Percentiles rank a stretch among this genome's conserved stretches.
phyloP scores from a whole-genome alignment of 2,797 vertebrate genomes.

The Chromobotia macracanthus region DNA sequence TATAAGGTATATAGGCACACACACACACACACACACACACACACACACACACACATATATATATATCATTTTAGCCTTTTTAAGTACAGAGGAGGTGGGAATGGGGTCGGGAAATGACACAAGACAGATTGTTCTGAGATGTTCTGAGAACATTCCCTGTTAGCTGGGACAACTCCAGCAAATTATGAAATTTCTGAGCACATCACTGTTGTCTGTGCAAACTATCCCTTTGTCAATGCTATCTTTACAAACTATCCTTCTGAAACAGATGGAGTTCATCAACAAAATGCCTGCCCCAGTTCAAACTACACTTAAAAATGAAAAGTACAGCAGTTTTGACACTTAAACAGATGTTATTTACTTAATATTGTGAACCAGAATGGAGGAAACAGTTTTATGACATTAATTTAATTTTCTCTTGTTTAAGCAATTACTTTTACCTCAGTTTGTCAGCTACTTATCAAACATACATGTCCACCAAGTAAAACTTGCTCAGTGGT shows the following conservation, averaged over 20 bases:
- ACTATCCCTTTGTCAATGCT: not conserved
- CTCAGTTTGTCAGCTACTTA: constrained; percentile 27
- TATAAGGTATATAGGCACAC: too few relatives aligned
- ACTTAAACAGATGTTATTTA: constrained; percentile 8
- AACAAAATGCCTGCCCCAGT: constrained; percentile 46
- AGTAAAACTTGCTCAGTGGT: not conserved
- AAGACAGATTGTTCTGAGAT: not conserved
- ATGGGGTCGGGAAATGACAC: not conserved
- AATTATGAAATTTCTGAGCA: not conserved
- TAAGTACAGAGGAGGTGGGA: too few relatives aligned
- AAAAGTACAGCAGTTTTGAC: constrained; percentile 25
- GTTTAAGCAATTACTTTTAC: constrained; percentile 44
- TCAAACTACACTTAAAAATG: constrained; percentile 23
- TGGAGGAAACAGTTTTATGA: not conserved
- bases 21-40: too few relatives aligned
- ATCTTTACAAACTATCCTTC: constrained; percentile 3
- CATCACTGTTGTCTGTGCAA: not conserved
- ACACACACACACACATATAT: too few relatives aligned
- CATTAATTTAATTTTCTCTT: constrained; percentile 24
- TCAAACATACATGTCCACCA: not conserved
- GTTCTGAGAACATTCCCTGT: too few relatives aligned
- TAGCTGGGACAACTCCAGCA: too few relatives aligned
- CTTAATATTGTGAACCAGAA: not conserved
- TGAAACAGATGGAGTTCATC: constrained; percentile 18
- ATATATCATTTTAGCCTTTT: too few relatives aligned